A percentile compares a stretch with the other conserved stretches of the same genome.
Conservation (phyloP, 2,888 invertebrate genomes). For the Antheraea yamamai region DNA sequence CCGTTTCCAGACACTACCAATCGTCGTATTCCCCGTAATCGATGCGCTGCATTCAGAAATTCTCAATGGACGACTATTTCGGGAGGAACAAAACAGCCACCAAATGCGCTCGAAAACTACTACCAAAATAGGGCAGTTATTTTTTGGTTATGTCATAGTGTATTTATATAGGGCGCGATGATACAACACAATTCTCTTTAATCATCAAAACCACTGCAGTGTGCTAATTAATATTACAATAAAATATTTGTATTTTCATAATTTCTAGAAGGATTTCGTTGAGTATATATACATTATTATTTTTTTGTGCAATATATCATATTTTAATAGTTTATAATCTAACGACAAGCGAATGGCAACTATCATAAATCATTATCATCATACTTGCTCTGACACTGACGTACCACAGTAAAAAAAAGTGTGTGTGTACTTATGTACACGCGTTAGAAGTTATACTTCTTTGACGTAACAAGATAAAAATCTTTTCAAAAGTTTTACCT, state of each 20-base stretch:
- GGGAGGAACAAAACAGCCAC: conserved; percentile 27
- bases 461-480: too few species aligned
- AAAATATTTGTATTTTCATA: neutral
- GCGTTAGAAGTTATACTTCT: too few species aligned
- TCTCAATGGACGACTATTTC: conserved; percentile 34
- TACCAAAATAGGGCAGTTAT: conserved; percentile 61
- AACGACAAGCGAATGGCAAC: too few species aligned
- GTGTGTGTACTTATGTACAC: too few species aligned
- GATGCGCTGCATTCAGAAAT: neutral
- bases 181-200: neutral
- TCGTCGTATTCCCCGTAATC: neutral
- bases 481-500: too few species aligned
- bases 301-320: neutral
- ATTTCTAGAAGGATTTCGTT: neutral
- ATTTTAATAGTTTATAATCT: too few species aligned
- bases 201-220: neutral
- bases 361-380: too few species aligned
- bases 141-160: conserved; percentile 32
- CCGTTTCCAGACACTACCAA: neutral
- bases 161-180: neutral
- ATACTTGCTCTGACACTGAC: too few species aligned
- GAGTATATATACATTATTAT: neutral
- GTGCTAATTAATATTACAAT: neutral
- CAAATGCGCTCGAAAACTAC: conserved; percentile 45
- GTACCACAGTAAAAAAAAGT: too few species aligned